Conservation (phyloP, 2,888 invertebrate species). For the Rhagophthalmus giganteus region DNA sequence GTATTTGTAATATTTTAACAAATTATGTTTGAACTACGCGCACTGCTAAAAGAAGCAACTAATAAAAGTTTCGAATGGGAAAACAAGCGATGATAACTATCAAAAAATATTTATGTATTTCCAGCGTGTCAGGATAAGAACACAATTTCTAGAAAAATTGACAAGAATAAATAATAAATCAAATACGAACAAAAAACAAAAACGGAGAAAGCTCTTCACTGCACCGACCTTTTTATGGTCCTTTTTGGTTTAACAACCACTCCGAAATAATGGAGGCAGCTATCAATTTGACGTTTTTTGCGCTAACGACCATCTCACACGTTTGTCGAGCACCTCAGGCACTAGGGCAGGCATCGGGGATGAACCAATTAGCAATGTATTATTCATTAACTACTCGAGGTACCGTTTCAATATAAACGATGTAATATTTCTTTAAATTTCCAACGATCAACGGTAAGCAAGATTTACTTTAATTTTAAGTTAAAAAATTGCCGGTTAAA, state of each 20-base stretch:
- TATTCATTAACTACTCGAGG: slow-evolving; percentile 40
- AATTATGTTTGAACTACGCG: no score
- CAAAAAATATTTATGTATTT: slow-evolving; percentile 14
- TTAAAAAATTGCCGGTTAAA: no score
- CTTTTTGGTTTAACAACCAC: slow-evolving; percentile 50
- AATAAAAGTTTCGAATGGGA: no score
- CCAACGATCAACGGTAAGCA: no score
- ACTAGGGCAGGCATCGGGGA: slow-evolving; percentile 16
- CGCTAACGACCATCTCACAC: slow-evolving; percentile 41
- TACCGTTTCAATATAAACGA: slow-evolving; percentile 25
- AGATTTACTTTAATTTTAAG: no score
- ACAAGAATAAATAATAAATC: slow-evolving; percentile 42
- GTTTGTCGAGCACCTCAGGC: slow-evolving; percentile 25
- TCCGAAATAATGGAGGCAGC: slow-evolving; percentile 49
- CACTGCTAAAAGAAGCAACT: no score
- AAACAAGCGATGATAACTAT: no score
- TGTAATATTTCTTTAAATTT: slow-evolving; percentile 21
- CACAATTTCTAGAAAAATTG: slow-evolving; percentile 17
- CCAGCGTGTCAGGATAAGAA: not conserved
- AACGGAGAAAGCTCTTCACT: slow-evolving; percentile 39
- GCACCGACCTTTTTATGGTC: slow-evolving; percentile 40
- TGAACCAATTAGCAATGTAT: slow-evolving; percentile 44
- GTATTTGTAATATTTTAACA: no score
- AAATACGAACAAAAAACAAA: slow-evolving; percentile 38
- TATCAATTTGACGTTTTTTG: slow-evolving; percentile 50